Base-by-base conservation (phyloP, 2,888 invertebrate species). In the Selenia dentaria region DNA sequence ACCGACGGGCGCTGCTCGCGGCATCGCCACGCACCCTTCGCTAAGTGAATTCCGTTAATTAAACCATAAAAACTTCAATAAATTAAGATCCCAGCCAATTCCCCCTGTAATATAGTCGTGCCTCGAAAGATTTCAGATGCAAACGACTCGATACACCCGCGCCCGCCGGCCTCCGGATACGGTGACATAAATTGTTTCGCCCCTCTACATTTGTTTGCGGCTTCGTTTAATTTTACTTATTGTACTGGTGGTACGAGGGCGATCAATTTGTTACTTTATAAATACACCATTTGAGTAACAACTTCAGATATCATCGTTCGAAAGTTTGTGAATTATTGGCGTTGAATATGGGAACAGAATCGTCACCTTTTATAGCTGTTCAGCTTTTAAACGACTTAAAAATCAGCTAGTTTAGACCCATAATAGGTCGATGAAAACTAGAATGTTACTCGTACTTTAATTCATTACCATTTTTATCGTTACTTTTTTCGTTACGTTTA, bases 51-150 rank as follows among this genome's bases (percentile, higher is more conserved):
- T 91, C 89, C 84, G 90, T 91, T 91, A 91, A 91, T 91, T 91
- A 91, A 91, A 91, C 91, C 91, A 90, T 91, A 91, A 91, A 91
- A 91, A 91, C 83, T 91, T 90, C 91, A 81, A 91, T 91, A 91
- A 91, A 91, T 91, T 90, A 91, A 91, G 88, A 90, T 89, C 85
- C 82, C 82, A 83, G 87, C 86, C 91, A 79, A 87, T 91, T 89
- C 87, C 87, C 89, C 86, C 76, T 79, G 74, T 86, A 86, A 87
- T 88, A 88, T 77, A 83, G 83, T 78, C 79, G 69, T 69, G 70
- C 68, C 74, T 81, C 72, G 74, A 79, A 85, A 86, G 83, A 85
- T 83, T 87, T 87, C 79, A 83, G 86, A 87, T 88, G 90, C 89
- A 90, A 90, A 91, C 79, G 86, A 84, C 80, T 74, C 80, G 84